Base-by-base conservation (phyloP, 2,888 invertebrate genomes). In the Tetragonula carbonaria region DNA sequence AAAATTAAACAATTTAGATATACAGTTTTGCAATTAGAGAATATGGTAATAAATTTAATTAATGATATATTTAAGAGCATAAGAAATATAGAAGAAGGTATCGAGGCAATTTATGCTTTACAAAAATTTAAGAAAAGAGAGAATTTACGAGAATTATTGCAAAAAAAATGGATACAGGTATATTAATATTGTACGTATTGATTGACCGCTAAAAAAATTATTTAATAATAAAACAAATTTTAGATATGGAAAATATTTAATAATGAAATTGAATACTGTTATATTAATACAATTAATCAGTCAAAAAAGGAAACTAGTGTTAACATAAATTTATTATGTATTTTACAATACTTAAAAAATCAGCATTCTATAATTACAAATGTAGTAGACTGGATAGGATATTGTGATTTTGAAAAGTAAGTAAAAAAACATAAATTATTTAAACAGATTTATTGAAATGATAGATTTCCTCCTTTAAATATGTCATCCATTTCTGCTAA, bases 201-300 rank as follows among this genome's bases (percentile, higher is more conserved):
- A 8, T 45, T 13, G 16, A 5, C 65, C 18, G 18, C 13, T 5
- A 55, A 21, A 28, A n/a, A 67, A 23, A 45, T 28, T 51, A 28
- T 67, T 59, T 51, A 51, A 14, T 3, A 38, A 33, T 18, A 59
- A 50, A 45, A 6, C 59, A 66, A 59, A 79, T 51, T 50, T 72
- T 38, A 96, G 96, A 96, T 97, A 1, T 97, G 97, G 96, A 95
- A 96, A 81, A 96, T 97, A 95, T 98, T 98, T 92, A 96, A 96
- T 82, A 95, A 96, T 45, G 97, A 98, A 92, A 96, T 98, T 67
- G 96, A 97, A 86, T 96, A 96, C 50, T 96, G 96, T 72, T 86
- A 76, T 57, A 62, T 66, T 0, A 97, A 97, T 84, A 95, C 96
- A 90, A 95, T 96, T 66, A 94, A 95, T 3, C 95, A 96, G 8